Conservation (phyloP, 2,888 invertebrate genomes). For the Pecten maximus region DNA sequence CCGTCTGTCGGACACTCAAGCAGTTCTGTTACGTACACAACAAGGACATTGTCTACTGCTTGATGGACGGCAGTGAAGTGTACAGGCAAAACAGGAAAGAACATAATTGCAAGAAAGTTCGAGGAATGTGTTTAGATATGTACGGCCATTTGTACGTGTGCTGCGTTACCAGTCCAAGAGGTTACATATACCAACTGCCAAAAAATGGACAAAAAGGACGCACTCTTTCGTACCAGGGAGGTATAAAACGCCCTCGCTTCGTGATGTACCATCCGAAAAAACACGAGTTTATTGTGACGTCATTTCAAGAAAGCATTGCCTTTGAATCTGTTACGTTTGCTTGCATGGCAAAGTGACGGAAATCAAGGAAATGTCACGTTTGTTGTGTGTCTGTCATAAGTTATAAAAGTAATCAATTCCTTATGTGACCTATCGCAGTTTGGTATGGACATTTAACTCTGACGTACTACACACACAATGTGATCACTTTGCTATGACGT, state of each 20-base stretch:
- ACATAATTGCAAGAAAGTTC: neutral
- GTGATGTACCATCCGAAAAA: neutral
- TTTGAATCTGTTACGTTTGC: neutral
- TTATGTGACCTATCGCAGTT: too few species aligned
- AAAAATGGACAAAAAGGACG: neutral
- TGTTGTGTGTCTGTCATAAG: too few species aligned
- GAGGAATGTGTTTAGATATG: neutral
- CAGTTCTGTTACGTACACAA: neutral
- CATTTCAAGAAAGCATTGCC: neutral
- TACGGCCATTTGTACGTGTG: neutral
- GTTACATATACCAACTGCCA: neutral
- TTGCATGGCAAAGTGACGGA: neutral
- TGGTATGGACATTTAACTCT: too few species aligned
- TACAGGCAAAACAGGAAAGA: neutral
- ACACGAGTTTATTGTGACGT: neutral
- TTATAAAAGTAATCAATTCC: too few species aligned
- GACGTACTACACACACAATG: too few species aligned
- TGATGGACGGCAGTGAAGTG: neutral
- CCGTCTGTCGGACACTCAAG: neutral
- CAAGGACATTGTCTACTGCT: neutral
- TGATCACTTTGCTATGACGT: too few species aligned
- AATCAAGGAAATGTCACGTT: too few species aligned
- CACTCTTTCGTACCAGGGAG: neutral
- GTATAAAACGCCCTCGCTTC: neutral
- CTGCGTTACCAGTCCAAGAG: neutral